Evolutionary conservation across 2,888 invertebrate species (phyloP).

Genomic region (Tetrapedia diversipes): DNA sequence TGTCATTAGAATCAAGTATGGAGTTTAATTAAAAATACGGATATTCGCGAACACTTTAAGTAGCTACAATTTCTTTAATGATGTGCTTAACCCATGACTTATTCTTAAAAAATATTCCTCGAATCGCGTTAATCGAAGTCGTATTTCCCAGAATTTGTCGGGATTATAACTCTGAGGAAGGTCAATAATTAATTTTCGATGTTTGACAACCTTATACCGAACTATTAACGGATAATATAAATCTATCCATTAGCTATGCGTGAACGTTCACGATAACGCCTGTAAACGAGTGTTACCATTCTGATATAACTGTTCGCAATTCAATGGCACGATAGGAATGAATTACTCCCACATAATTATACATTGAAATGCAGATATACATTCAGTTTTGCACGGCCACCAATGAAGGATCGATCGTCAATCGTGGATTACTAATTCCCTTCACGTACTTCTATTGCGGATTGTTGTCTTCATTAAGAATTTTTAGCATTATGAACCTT

Average conservation of each 20-base stretch:
- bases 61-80: no score
- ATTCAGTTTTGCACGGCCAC: neutral
- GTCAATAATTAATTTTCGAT: conserved; percentile 33
- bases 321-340: neutral
- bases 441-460: no score
- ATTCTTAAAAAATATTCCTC: neutral
- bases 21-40: no score
- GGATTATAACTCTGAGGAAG: conserved; percentile 13
- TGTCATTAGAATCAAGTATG: no score
- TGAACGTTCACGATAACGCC: conserved; percentile 2
- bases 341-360: neutral
- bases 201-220: conserved; percentile 18
- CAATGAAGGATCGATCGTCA: neutral
- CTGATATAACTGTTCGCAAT: neutral
- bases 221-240: conserved; percentile 31
- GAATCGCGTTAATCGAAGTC: neutral
- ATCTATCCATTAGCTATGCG: conserved; percentile 29
- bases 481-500: no score
- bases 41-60: no score
- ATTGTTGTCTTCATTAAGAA: no score
- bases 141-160: conserved; percentile 11
- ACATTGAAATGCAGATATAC: neutral
- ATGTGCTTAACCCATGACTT: no score
- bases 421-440: no score
- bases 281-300: neutral